phyloP scores from a whole-genome alignment of 2,797 vertebrate species.

The Echiichthys vipera region DNA sequence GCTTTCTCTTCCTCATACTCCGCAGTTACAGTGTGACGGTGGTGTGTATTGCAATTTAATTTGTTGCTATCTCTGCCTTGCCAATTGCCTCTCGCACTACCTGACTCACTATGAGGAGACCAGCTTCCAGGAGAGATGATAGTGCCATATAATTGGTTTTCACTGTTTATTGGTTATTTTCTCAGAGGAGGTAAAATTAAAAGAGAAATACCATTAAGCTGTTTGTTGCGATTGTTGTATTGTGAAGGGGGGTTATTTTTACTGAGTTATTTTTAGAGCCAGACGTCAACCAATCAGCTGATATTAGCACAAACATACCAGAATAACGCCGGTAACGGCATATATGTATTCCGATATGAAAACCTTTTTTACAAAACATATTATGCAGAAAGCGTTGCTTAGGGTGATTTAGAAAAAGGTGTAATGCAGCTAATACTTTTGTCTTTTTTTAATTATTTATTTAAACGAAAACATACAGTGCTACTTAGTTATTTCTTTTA shows the following conservation, averaged over 20 bases:
- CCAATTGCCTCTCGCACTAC: neutral
- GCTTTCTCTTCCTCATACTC: slow-evolving; percentile 14
- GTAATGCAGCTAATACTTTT: too few relatives aligned
- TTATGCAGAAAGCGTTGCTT: too few relatives aligned
- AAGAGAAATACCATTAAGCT: neutral
- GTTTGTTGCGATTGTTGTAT: neutral
- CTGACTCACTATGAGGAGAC: neutral
- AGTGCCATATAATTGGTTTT: neutral
- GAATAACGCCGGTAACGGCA: too few relatives aligned
- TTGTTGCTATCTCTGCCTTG: neutral
- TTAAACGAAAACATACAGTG: too few relatives aligned
- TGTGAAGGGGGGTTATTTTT: neutral
- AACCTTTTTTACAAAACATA: too few relatives aligned
- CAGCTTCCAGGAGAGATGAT: neutral
- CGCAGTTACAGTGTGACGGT: neutral
- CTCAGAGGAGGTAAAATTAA: neutral
- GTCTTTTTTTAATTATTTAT: too few relatives aligned
- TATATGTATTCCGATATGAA: too few relatives aligned
- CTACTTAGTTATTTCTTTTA: too few relatives aligned
- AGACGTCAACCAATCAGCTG: too few relatives aligned
- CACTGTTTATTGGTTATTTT: neutral
- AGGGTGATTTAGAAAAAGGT: too few relatives aligned
- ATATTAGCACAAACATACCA: too few relatives aligned
- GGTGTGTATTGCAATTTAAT: neutral
- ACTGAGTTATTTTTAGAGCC: too few relatives aligned